Conservation (phyloP, 2,797 vertebrate species). For the Pseudomugil tenellus region DNA sequence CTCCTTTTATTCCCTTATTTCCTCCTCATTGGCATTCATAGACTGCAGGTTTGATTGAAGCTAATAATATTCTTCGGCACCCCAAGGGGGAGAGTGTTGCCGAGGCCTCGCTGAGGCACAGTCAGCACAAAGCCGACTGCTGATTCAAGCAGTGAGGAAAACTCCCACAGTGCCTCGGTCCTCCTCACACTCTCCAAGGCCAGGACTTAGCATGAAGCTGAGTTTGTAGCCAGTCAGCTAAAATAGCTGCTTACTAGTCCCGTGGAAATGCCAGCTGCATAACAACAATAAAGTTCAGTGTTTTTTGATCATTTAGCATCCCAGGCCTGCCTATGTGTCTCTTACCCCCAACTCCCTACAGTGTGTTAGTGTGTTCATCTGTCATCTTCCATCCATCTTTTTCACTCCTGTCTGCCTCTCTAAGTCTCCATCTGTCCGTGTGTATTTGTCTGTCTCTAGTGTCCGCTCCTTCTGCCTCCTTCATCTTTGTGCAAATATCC, state of each 20-base stretch:
- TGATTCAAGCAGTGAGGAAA: constrained; percentile 66
- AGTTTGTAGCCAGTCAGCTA: constrained; percentile 66
- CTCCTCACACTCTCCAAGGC: constrained; percentile 46
- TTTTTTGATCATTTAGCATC: constrained; percentile 27
- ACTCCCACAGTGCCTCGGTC: constrained; percentile 46
- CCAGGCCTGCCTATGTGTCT: constrained; percentile 35
- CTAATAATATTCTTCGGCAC: constrained; percentile 70
- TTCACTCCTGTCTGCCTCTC: constrained; percentile 30
- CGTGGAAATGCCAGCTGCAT: constrained; percentile 56
- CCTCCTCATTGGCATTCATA: constrained; percentile 69
- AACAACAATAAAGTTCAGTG: constrained; percentile 45
- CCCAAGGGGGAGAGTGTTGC: constrained; percentile 40
- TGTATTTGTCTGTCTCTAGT: constrained; percentile 42
- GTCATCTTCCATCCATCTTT: constrained; percentile 39
- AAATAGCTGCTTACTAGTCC: constrained; percentile 43
- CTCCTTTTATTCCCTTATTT: constrained; percentile 4
- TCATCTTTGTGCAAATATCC: constrained; percentile 55
- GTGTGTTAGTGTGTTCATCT: constrained; percentile 54
- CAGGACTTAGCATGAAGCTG: constrained; percentile 38
- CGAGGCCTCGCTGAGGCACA: constrained; percentile 55
- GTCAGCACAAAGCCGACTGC: constrained; percentile 76
- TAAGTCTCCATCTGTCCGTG: constrained; percentile 63
- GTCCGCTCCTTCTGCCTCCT: constrained; percentile 22
- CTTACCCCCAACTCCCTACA: constrained; percentile 17
- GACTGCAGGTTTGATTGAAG: constrained; percentile 65